Conservation (phyloP, 2,888 invertebrate species). For the Cephus pulcher region DNA sequence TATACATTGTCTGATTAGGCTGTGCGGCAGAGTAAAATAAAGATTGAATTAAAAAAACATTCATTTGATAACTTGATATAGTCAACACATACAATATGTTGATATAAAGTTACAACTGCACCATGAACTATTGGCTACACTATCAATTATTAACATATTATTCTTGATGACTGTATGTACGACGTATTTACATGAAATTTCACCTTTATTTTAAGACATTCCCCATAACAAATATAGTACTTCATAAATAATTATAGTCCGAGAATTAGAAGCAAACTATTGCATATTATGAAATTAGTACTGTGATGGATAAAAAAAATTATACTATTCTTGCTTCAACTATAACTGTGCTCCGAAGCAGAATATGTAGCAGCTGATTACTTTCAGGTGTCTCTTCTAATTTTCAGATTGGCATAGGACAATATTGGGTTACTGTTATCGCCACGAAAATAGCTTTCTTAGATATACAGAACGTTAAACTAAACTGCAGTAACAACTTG, state of each 20-base stretch:
- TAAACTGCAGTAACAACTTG: constrained; percentile 50
- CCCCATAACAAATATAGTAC: background rate
- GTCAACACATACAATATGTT: background rate
- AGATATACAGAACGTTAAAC: constrained; percentile 6
- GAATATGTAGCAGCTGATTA: background rate
- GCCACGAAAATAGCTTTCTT: background rate
- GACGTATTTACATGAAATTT: background rate
- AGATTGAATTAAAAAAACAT: background rate
- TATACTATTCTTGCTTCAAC: background rate
- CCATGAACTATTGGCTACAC: background rate
- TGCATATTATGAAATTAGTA: background rate
- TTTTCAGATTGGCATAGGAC: background rate
- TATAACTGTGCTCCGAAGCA: background rate
- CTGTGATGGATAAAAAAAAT: background rate
- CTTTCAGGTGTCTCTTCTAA: background rate
- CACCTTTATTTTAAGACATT: background rate
- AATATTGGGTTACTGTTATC: background rate
- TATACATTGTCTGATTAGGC: background rate
- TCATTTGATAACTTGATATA: background rate
- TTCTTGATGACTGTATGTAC: background rate
- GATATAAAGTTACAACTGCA: background rate
- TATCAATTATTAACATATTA: constrained; percentile 1
- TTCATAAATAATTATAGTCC: background rate
- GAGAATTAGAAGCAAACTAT: background rate
- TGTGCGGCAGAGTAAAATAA: background rate